Evolutionary conservation across 2,888 invertebrate species (phyloP).

Genomic region (Drosophila niveifrons): DNA sequence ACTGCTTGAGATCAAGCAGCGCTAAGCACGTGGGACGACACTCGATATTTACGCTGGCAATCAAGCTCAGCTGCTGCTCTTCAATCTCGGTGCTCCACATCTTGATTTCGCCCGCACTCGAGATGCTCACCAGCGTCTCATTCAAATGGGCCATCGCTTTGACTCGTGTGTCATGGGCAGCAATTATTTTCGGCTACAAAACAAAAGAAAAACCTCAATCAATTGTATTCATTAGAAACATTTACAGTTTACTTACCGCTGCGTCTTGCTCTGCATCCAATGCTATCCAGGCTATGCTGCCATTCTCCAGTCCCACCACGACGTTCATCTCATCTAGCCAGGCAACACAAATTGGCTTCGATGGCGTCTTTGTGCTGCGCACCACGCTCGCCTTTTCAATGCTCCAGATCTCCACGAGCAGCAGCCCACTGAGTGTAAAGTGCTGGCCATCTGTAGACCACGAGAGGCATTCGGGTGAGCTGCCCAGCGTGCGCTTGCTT

Average conservation of each 20-base stretch:
- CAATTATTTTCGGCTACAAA: slow-evolving; percentile 66
- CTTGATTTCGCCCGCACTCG: slow-evolving; percentile 92
- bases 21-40: slow-evolving; percentile 91
- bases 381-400: slow-evolving; percentile 91
- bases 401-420: slow-evolving; percentile 92
- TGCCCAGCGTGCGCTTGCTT: slow-evolving; percentile 87
- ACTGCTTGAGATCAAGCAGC: slow-evolving; percentile 86
- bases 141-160: slow-evolving; percentile 88
- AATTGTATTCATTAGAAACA: not conserved
- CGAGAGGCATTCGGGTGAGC: slow-evolving; percentile 85
- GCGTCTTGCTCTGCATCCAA: slow-evolving; percentile 86
- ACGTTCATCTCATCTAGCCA: slow-evolving; percentile 89
- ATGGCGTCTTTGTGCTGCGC: slow-evolving; percentile 88
- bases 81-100: slow-evolving; percentile 87
- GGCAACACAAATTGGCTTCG: slow-evolving; percentile 89
- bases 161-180: slow-evolving; percentile 89
- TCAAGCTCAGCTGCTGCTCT: slow-evolving; percentile 85
- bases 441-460: slow-evolving; percentile 92
- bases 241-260: slow-evolving; percentile 32
- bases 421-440: slow-evolving; percentile 91
- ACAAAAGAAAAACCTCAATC: not conserved
- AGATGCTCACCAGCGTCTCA: slow-evolving; percentile 89
- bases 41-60: slow-evolving; percentile 87
- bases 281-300: slow-evolving; percentile 88
- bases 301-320: slow-evolving; percentile 91